Base-by-base conservation (phyloP, 2,797 vertebrate species). In the Dryobates pubescens region DNA sequence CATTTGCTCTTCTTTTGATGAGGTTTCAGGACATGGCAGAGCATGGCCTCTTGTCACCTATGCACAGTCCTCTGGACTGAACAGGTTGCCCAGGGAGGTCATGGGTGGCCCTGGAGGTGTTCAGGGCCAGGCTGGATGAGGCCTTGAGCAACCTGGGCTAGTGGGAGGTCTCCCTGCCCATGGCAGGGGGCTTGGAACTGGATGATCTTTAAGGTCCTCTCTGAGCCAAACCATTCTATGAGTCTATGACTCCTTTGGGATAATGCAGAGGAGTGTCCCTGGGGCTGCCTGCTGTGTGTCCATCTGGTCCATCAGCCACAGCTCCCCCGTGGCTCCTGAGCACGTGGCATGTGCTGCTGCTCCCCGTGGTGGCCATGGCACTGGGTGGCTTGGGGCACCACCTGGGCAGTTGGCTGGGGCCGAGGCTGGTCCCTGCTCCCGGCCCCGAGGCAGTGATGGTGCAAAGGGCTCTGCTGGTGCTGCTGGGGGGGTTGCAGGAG, bases 301-400 rank as follows among this genome's bases (percentile, higher is more conserved):
- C 14, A 59, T 72, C 65, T 59, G 71, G 71, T 61, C 67, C 3
- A 3, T 10, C 8, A 9, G 79, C 32, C 58, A 8, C 4, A 8
- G 62, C n/a, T 7, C 22, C 22, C 3, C 29, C 29, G 0, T 1
- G 5, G 3, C 12, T 49, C 47, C 47, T 23, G 47, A 29, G 53
- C 51, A 53, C 26, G 14, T 27, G 51, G 24, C 9, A 15, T 54
- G 53, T 29, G 10, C 64, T 18, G 24, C 32, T 73, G 11, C 58
- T 75, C 32, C 41, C 34, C 3, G 1, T 6, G 2, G 19, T 6
- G 63, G 27, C 5, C 17, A 2, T 0, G 3, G 58, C 5, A 5
- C 5, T 0, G 0, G 34, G 56, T 7, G 63, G 26, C 56, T 56
- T 27, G 17, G 34, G 49, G 30, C 51, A 8, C 26, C 1, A 1